These are phyloP conservation scores for Eulemur macaco DNA, from an alignment of 2,113 vertebrate species.

Conservation along the genomic window DNA sequence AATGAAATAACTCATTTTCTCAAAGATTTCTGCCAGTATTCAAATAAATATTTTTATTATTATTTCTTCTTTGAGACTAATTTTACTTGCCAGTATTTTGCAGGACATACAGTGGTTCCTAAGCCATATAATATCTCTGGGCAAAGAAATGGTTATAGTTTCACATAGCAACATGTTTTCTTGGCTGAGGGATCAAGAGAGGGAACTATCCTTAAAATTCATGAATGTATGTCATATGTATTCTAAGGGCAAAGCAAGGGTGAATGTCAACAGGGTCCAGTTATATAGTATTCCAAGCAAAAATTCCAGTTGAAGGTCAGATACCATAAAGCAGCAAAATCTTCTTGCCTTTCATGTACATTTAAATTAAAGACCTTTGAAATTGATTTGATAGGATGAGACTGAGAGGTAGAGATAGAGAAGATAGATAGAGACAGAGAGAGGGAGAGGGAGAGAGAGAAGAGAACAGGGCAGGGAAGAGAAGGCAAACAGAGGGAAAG, in stretches of 20 bases:
- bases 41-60: slow-evolving; percentile 11
- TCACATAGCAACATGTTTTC: not conserved
- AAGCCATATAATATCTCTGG: not conserved
- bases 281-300: not conserved
- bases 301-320: not conserved
- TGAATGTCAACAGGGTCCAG: not conserved
- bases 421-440: not conserved
- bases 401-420: not conserved
- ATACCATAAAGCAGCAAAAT: not conserved
- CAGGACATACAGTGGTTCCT: not conserved
- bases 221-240: not conserved
- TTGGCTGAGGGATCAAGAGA: slow-evolving; percentile 36
- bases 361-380: not conserved
- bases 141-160: not conserved
- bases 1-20: not conserved
- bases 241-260: not conserved
- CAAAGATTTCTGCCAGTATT: not conserved
- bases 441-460: too few relatives aligned
- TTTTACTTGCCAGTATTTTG: not conserved
- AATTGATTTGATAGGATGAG: not conserved
- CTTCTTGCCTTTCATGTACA: fast-evolving
- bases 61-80: not conserved
- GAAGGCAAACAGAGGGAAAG: too few relatives aligned
- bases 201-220: slow-evolving; percentile 41
- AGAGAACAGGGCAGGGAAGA: too few relatives aligned